These are phyloP conservation scores for Thaumetopoea pityocampa DNA, from an alignment of 1,140 invertebrate species.

Conservation along the genomic window DNA sequence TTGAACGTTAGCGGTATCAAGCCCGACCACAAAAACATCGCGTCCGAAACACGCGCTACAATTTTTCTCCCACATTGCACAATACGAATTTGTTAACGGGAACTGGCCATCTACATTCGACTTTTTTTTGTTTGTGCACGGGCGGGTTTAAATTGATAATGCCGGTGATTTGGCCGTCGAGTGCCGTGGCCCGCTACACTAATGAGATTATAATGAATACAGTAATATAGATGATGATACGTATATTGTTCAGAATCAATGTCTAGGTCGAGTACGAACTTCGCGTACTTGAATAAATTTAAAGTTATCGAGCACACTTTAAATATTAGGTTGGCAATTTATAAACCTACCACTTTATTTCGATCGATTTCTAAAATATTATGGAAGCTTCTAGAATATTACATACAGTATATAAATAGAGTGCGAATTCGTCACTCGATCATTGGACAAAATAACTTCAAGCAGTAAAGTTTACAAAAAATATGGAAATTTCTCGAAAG, in stretches of 20 bases:
- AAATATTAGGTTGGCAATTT: too few species aligned
- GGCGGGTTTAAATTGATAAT: constrained; percentile 71
- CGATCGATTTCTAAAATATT: too few species aligned
- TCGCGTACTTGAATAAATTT: too few species aligned
- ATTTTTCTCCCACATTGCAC: constrained; percentile 73
- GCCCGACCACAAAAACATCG: constrained; percentile 46
- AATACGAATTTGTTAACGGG: constrained; percentile 74
- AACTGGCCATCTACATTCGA: constrained; percentile 65
- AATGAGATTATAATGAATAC: constrained; percentile 73
- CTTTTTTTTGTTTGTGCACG: constrained; percentile 71
- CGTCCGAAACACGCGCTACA: constrained; percentile 58
- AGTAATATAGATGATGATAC: constrained; percentile 65
- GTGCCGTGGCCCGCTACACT: constrained; percentile 69
- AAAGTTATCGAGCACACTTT: too few species aligned
- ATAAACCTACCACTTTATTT: too few species aligned
- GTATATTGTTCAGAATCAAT: constrained; percentile 69
- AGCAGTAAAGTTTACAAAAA: too few species aligned
- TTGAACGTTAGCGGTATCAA: constrained; percentile 53
- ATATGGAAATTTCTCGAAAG: too few species aligned
- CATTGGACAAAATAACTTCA: too few species aligned
- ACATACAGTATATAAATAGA: too few species aligned
- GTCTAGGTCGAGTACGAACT: constrained; percentile 53
- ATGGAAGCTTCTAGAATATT: too few species aligned
- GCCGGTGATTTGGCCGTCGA: constrained; percentile 70
- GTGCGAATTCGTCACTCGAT: too few species aligned